Percentiles rank a stretch among this genome's conserved stretches.
Evolutionary conservation across 1,140 invertebrate species (phyloP).

Genomic region (Trichoplusia ni): DNA sequence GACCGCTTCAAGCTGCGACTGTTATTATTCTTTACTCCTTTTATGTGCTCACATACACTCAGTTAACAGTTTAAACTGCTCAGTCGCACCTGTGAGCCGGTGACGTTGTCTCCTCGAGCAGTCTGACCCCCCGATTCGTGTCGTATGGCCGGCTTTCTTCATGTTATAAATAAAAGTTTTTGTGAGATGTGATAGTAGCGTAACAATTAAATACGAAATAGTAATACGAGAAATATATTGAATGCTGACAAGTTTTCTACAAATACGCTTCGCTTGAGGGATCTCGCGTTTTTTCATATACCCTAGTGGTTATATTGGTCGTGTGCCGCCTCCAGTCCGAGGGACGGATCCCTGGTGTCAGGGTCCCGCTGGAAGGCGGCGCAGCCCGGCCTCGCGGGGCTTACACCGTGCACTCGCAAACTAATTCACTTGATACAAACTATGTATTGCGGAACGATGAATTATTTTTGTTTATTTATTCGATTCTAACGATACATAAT

Average conservation of each 20-base stretch:
- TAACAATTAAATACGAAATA: conserved; percentile 51
- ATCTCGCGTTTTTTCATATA: conserved; percentile 20
- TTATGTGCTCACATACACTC: too few species aligned
- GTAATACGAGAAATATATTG: conserved; percentile 42
- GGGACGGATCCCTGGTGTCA: background rate
- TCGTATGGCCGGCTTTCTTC: too few species aligned
- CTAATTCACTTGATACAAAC: background rate
- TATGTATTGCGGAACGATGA: background rate
- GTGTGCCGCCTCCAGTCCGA: background rate
- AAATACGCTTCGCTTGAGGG: conserved; percentile 48
- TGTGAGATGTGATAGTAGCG: conserved; percentile 64
- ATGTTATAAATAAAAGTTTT: conserved; percentile 35
- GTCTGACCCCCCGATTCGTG: too few species aligned
- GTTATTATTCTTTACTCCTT: too few species aligned
- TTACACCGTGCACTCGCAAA: background rate
- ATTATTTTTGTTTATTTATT: conserved; percentile 36
- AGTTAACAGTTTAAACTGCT: too few species aligned
- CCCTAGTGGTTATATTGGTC: background rate
- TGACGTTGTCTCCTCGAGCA: too few species aligned
- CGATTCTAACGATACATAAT: conserved; percentile 11
- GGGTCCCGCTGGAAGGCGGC: background rate
- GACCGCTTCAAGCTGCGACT: too few species aligned
- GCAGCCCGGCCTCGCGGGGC: background rate
- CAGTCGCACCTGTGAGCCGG: too few species aligned
- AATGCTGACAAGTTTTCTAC: conserved; percentile 46